Conservation (phyloP, 30 jellyfish, hydroid and myxozoan genomes). For the Turritopsis rubra region DNA sequence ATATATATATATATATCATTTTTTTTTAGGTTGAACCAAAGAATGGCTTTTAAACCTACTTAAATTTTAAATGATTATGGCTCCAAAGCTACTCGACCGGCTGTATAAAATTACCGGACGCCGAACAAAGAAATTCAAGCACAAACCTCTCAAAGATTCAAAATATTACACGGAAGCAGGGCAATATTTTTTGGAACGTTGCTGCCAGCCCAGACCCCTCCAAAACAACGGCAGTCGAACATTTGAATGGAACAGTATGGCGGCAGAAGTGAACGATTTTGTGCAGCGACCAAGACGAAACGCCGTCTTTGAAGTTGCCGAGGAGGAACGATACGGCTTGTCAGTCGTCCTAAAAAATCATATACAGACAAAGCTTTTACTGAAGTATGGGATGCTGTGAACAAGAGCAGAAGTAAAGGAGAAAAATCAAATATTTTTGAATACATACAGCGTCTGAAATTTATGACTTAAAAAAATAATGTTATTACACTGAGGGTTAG, state of each 20-base stretch:
- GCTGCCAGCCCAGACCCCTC: neutral
- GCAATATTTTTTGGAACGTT: constrained; percentile 8
- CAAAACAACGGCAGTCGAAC: neutral
- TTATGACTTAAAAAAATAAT: too few species aligned
- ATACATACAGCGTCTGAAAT: neutral
- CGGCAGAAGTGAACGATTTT: neutral
- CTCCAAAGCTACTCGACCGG: constrained; percentile 2
- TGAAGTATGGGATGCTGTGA: neutral
- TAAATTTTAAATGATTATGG: neutral
- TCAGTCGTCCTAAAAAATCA: constrained; percentile 1
- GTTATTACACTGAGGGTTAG: too few species aligned
- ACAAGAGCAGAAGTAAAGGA: neutral
- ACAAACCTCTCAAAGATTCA: neutral
- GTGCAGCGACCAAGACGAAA: neutral
- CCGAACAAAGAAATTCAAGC: neutral
- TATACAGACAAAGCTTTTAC: constrained; percentile 1
- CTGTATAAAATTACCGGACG: neutral
- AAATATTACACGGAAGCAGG: constrained; percentile 8
- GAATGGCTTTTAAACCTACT: neutral
- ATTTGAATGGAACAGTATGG: neutral
- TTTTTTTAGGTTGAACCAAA: neutral
- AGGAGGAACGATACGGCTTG: constrained; percentile 17
- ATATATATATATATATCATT: too few species aligned
- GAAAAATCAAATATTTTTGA: neutral
- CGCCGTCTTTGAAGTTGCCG: constrained; percentile 8